Evolutionary conservation across 2,888 invertebrate species (phyloP), one percentile per base, ranked within the genome.

Genomic region (Drosophila koepferae): DNA sequence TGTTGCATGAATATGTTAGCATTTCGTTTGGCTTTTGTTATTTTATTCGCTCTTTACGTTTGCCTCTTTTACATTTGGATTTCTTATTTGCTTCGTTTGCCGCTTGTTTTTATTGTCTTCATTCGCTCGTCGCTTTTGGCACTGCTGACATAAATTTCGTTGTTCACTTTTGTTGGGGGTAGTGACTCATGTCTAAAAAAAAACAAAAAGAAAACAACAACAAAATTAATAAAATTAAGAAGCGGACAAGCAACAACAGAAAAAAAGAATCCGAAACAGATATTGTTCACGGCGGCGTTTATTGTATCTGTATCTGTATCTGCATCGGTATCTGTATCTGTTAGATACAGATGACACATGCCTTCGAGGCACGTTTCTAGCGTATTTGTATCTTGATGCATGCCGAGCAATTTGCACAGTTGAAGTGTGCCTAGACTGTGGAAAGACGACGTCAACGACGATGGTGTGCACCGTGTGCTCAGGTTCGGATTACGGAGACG

Each of bases 111-210:
- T 83, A 79, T 86, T 74, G 73, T 75, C 75, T 80, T 73, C 63
- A 55, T 74, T 72, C 72, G 78, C 20, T 76, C 63, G 69, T 74
- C 67, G 88, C 81, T 80, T 85, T 81, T 86, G 86, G 88, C 90
- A 88, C 89, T 89, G 89, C 86, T 90, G 89, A 90, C 90, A 90
- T 90, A 90, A 90, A 90, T 90, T 87, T 86, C 62, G 77, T 64
- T 68, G 77, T 65, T 82, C 64, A 70, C 66, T 72, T 48, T 55
- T 62, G 71, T 72, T 72, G 65, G 69, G 73, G 73, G 51, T 69
- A 64, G 86, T 86, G 86, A 86, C 86, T 86, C 86, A 86, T 75
- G 75, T 60, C 82, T 75, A 70, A 81, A 80, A 74, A 58, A 54
- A 49, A 55, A 81, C 76, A 74, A 58, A 51, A 49, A 55, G 65